Evolutionary conservation across 2,113 vertebrate genomes (phyloP), one percentile per base, ranked within the genome.

Genomic region (Mesoclemmys tuberculata): DNA sequence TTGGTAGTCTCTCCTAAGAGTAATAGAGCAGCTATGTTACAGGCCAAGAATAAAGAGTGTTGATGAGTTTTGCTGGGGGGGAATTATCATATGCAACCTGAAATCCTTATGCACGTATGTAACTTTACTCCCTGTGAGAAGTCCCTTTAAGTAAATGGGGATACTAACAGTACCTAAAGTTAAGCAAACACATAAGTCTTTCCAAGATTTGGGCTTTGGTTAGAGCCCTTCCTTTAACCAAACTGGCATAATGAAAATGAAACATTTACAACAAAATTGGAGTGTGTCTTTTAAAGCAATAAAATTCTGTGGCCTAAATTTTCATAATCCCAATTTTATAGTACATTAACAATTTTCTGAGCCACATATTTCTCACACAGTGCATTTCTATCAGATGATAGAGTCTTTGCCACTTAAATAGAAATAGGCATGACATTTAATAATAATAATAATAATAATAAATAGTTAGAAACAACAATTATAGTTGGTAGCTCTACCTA

Each of bases 241-340:
- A 74, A 82, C 5, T 2, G n/a, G 85, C 56, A 6, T 3, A 88
- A 26, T 46, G 81, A 81, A 89, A 89, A 56, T 2, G 41, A 85
- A 95, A 79, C 78, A 7, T 1, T 55, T 54, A 13, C 11, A 31
- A 22, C 2, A 2, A 78, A 80, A 89, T 77, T 35, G 1, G 80
- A 68, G 10, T 26, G 19, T 27, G 68, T 71, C 3, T 26, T 35
- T 82, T 58, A 82, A 80, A 83, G 35, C 2, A 8, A 55, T 58
- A 2, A 19, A 10, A n/a, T 27, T 64, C n/a, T 12, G n/a, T 0
- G 0, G 4, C 27, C 49, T 87, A 54, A 87, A 3, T 5, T 41
- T 38, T 10, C 1, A 1, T 24, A 55, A 55, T 55, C 24, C 24
- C 54, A 55, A 24, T 55, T 54, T 71, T 77, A 52, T 2, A 88